A percentile compares a stretch with the other conserved stretches of the same genome.
These are phyloP conservation scores for Agonopterix heracliana DNA, from an alignment of 2,888 invertebrate genomes.

Conservation along the genomic window DNA sequence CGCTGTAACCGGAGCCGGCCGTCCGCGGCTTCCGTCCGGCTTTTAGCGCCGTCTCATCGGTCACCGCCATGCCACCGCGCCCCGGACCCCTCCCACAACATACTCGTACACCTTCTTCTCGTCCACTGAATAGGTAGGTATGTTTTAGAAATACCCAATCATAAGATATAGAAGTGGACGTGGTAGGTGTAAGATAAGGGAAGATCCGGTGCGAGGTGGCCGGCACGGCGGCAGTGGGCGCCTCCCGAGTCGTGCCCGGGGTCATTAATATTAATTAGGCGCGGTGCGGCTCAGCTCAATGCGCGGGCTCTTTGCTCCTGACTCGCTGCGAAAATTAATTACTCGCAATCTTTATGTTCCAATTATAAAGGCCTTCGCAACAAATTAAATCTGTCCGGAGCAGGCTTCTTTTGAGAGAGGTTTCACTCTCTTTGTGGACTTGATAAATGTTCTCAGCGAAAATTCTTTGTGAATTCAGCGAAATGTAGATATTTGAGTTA, in stretches of 20 bases:
- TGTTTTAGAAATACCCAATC: not conserved
- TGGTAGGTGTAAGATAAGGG: constrained; percentile 50
- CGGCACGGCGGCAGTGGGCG: constrained; percentile 31
- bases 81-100: constrained; percentile 24
- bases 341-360: constrained; percentile 77
- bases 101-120: constrained; percentile 27
- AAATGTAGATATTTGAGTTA: constrained; percentile 60
- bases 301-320: constrained; percentile 71
- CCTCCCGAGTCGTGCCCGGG: constrained; percentile 56
- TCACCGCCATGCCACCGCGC: constrained; percentile 39
- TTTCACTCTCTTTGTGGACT: constrained; percentile 74
- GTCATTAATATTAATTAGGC: constrained; percentile 76
- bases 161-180: constrained; percentile 1
- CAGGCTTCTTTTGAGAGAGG: constrained; percentile 75
- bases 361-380: constrained; percentile 77
- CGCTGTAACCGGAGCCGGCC: constrained; percentile 66
- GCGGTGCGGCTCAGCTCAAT: constrained; percentile 53
- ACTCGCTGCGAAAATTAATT: constrained; percentile 76
- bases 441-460: constrained; percentile 73
- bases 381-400: constrained; percentile 76
- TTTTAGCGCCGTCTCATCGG: constrained; percentile 70
- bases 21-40: constrained; percentile 74
- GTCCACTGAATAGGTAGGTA: not conserved
- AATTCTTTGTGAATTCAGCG: constrained; percentile 65
- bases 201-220: constrained; percentile 13